Evolutionary conservation across 2,797 vertebrate species (phyloP).

Genomic region (Smutsia temminckii): DNA sequence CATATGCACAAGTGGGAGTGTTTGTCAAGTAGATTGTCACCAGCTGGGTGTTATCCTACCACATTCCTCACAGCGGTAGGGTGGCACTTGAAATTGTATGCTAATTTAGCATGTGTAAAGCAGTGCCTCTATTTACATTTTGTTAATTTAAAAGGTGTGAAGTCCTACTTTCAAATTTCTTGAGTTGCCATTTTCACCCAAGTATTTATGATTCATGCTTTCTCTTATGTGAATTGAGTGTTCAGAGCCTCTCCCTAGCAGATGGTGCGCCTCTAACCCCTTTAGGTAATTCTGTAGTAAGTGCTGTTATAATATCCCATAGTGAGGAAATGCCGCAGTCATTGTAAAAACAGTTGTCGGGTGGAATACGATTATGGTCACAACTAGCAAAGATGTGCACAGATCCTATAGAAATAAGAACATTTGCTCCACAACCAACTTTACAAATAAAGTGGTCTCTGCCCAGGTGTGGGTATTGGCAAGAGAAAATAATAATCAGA

Average conservation of each 20-base stretch:
- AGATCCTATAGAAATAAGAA: slow-evolving; percentile 54
- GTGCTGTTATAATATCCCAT: background rate
- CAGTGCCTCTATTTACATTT: background rate
- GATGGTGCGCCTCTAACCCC: background rate
- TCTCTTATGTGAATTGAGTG: background rate
- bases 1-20: too few species aligned
- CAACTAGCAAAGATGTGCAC: slow-evolving; percentile 52
- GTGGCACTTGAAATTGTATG: background rate
- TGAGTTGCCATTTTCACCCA: background rate
- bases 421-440: slow-evolving; percentile 23
- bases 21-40: background rate
- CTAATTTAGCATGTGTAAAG: background rate
- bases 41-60: background rate
- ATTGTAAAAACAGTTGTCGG: background rate
- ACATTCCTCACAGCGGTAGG: background rate
- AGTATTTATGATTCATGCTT: background rate
- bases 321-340: slow-evolving; percentile 64
- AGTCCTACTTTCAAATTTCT: background rate
- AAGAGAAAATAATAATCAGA: background rate
- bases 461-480: slow-evolving; percentile 41
- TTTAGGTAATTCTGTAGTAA: background rate
- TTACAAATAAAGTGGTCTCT: slow-evolving; percentile 69
- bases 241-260: background rate
- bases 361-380: slow-evolving; percentile 63
- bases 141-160: background rate